Evolutionary conservation across 30 jellyfish, hydroid and myxozoan genomes (phyloP), one percentile per base, ranked within the genome.

Genomic region (Aurelia aurita): DNA sequence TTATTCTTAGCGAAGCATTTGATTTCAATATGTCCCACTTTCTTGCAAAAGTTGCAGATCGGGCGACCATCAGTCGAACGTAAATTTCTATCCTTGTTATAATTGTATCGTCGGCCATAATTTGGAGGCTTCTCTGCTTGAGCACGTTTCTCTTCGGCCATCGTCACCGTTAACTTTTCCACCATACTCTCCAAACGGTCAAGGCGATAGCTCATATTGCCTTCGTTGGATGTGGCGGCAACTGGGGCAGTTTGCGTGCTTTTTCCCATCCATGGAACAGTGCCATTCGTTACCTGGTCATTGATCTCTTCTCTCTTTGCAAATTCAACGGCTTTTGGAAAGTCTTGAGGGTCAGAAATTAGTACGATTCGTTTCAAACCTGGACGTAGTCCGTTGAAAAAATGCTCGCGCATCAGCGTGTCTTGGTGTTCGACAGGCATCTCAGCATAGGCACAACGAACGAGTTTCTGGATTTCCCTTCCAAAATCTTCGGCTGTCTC

Each of bases 231-330:
- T 65, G 31, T 65, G 11, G 77, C 31, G 13, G 53, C 49, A 32
- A 29, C 53, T 10, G 59, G 13, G 77, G 77, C 77, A 21, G 19
- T 27, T n/a, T n/a, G n/a, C 7, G 47, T 47, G 13, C 44, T 32
- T 8, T 47, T 25, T 47, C 13, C 20, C 27, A 0, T 53, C 86
- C 77, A 46, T 5, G 86, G 83, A 8, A 71, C 83, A 39, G 74
- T 39, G 10, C 82, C 82, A 47, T 43, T 70, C 22, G 69, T 21
- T 11, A 70, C 34, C 34, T 70, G 82, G 13, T 70, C 82, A 0
- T 70, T 31, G 75, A 70, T 74, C 0, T 74, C 86, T 74, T 74
- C 86, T 47, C 78, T 25, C 28, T 74, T 74, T 22, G 79, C 86
- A 5, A 74, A 55, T 25, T 74, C 80, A 5, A 74, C 55, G 5